A percentile compares a stretch with the other conserved stretches of the same genome.
Evolutionary conservation across 2,888 invertebrate genomes (phyloP).

Genomic region (Thyatira batis): DNA sequence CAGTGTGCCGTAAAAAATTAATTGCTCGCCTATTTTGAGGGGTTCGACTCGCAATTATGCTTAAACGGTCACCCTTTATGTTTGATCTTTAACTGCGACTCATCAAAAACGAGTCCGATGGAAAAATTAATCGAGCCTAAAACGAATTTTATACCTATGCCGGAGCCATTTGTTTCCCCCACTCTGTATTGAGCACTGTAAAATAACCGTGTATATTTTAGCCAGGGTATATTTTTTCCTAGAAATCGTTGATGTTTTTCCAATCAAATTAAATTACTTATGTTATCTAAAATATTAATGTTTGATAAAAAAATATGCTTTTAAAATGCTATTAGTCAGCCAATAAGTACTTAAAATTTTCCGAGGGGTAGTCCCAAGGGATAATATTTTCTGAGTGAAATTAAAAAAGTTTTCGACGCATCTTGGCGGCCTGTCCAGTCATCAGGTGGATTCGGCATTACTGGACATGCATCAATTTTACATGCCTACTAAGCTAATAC

Average conservation of each 20-base stretch:
- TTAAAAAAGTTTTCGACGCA: conserved; percentile 68
- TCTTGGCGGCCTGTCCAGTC: conserved; percentile 32
- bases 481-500: no score
- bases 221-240: no score
- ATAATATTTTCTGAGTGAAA: conserved; percentile 58
- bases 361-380: conserved; percentile 33
- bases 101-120: conserved; percentile 18
- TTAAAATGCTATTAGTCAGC: conserved; percentile 50
- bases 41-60: conserved; percentile 1
- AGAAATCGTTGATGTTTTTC: no score
- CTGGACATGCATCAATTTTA: conserved; percentile 10
- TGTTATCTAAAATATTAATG: no score
- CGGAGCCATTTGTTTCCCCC: conserved; percentile 5
- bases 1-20: conserved; percentile 17
- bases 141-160: conserved; percentile 23
- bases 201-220: not conserved
- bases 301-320: not conserved
- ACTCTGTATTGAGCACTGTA: not conserved
- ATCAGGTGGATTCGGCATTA: conserved; percentile 7
- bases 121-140: conserved; percentile 27
- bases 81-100: conserved; percentile 37
- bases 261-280: no score
- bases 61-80: conserved; percentile 23
- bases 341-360: conserved; percentile 66
- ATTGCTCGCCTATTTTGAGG: conserved; percentile 9